Conservation (phyloP, 2,113 vertebrate species). For the Polyodon spathula region DNA sequence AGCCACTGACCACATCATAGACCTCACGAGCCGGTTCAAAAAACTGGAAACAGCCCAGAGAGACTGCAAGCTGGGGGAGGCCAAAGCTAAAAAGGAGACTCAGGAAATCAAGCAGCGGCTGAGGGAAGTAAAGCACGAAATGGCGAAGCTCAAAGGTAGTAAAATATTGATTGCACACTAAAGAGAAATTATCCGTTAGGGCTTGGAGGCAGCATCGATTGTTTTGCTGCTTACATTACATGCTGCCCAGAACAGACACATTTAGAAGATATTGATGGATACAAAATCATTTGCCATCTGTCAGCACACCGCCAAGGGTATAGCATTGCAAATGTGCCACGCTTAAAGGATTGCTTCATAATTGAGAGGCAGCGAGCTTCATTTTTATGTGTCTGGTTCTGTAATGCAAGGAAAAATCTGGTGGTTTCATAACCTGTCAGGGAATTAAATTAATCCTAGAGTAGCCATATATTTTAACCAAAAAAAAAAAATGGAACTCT, state of each 20-base stretch:
- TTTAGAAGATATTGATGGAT: neutral
- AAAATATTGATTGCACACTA: neutral
- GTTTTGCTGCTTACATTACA: neutral
- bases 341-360: neutral
- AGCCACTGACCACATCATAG: constrained; percentile 58
- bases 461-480: no score
- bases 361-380: no score
- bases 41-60: constrained; percentile 45
- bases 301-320: neutral
- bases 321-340: neutral
- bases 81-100: constrained; percentile 49
- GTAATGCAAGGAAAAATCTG: no score
- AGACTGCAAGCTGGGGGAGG: constrained; percentile 44
- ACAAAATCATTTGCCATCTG: constrained; percentile 2
- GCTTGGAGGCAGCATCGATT: neutral
- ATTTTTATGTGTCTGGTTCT: no score
- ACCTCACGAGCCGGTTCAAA: constrained; percentile 56
- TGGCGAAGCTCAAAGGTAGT: constrained; percentile 63
- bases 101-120: constrained; percentile 54
- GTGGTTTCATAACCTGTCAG: no score
- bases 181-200: neutral
- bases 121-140: constrained; percentile 49
- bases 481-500: no score
- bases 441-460: no score
- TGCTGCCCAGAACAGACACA: neutral